Percentiles rank a stretch among this genome's conserved stretches.
Evolutionary conservation across 1,140 invertebrate genomes (phyloP).

Genomic region (Physella acuta): DNA sequence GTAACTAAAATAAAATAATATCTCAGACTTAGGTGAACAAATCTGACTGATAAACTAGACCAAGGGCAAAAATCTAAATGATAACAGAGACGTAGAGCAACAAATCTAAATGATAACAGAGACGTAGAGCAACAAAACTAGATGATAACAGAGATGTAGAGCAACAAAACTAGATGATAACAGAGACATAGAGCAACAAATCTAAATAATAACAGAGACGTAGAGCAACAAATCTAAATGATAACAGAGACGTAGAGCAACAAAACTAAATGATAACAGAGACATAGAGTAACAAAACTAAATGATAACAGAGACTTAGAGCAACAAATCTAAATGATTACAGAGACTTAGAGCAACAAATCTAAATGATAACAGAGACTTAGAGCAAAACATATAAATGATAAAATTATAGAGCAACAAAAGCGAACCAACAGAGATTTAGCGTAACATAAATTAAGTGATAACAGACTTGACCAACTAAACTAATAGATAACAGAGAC

Average conservation of each 20-base stretch:
- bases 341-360: neutral
- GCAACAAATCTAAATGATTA: neutral
- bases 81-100: constrained; percentile 28
- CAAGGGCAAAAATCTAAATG: constrained; percentile 18
- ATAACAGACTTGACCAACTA: too few species aligned
- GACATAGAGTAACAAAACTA: neutral
- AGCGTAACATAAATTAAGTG: too few species aligned
- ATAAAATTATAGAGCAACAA: too few species aligned
- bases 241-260: neutral
- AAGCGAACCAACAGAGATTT: too few species aligned
- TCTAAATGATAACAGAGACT: neutral
- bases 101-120: constrained; percentile 33
- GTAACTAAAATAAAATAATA: too few species aligned
- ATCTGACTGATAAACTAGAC: too few species aligned
- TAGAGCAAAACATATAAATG: neutral
- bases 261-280: neutral
- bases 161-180: constrained; percentile 19
- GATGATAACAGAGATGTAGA: constrained; percentile 21
- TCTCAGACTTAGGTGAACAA: too few species aligned
- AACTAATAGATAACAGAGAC: too few species aligned
- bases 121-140: constrained; percentile 1
- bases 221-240: neutral
- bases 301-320: neutral
- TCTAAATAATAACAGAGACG: neutral
- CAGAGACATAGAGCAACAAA: constrained; percentile 22